A percentile compares a stretch with the other conserved stretches of the same genome.
phyloP scores from a whole-genome alignment of 2,797 vertebrate genomes.

The Anableps anableps region DNA sequence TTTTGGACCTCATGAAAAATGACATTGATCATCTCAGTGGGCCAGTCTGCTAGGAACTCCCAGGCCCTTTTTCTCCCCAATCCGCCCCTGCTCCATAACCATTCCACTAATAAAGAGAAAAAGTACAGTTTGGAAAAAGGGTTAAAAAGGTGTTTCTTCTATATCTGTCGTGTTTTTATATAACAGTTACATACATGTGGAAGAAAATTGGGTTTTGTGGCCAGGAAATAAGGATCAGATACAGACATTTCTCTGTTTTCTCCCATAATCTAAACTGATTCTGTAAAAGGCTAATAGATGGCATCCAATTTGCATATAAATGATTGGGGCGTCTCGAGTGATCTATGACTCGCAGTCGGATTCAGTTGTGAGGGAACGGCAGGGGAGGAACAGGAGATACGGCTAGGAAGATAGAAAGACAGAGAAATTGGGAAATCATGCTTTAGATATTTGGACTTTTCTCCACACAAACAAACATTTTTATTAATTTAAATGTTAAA shows the following conservation, averaged over 20 bases:
- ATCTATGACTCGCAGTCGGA: slow-evolving; percentile 74
- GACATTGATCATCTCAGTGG: too few species aligned
- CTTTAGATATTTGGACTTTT: slow-evolving; percentile 35
- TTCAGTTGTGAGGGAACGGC: slow-evolving; percentile 53
- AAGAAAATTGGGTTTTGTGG: slow-evolving; percentile 15
- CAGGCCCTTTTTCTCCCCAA: too few species aligned
- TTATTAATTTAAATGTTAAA: not conserved
- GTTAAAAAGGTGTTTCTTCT: not conserved
- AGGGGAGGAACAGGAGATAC: slow-evolving; percentile 39
- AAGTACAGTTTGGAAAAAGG: not conserved
- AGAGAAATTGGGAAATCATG: slow-evolving; percentile 16
- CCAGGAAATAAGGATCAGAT: slow-evolving; percentile 66
- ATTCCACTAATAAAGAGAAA: not conserved
- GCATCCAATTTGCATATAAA: slow-evolving; percentile 84
- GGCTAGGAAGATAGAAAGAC: slow-evolving; percentile 12
- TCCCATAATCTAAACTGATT: slow-evolving; percentile 76
- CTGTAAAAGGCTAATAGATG: slow-evolving; percentile 83
- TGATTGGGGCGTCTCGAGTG: slow-evolving; percentile 76
- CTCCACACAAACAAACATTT: slow-evolving; percentile 14
- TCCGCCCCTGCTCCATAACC: not conserved
- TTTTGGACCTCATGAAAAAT: too few species aligned
- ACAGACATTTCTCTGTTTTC: slow-evolving; percentile 66
- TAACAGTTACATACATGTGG: slow-evolving; percentile 19
- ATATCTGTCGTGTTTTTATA: slow-evolving; percentile 17
- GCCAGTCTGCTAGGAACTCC: too few species aligned